Evolutionary conservation across 2,797 vertebrate genomes (phyloP).

Genomic region (Esox lucius): DNA sequence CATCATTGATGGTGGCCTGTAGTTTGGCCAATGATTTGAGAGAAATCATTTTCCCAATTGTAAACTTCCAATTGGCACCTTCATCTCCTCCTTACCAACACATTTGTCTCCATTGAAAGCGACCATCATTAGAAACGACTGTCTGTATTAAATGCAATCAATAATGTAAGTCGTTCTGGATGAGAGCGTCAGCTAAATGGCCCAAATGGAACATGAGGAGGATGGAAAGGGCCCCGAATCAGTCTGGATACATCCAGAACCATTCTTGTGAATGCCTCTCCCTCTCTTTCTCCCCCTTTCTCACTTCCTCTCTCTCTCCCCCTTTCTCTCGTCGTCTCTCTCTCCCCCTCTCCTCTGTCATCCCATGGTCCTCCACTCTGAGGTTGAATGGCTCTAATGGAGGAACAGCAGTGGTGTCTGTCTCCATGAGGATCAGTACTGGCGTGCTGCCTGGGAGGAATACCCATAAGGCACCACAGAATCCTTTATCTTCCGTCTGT

Average conservation of each 20-base stretch:
- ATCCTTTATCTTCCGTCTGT: conserved; percentile 35
- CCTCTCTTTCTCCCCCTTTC: neutral
- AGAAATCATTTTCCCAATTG: too few species aligned
- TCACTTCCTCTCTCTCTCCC: conserved; percentile 9
- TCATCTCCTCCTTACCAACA: too few species aligned
- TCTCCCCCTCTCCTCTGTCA: neutral
- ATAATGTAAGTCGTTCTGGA: too few species aligned
- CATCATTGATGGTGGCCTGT: too few species aligned
- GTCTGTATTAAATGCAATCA: too few species aligned
- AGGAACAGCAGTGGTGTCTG: conserved; percentile 52
- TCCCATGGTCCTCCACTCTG: neutral
- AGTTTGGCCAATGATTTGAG: too few species aligned
- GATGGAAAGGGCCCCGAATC: conserved; percentile 21
- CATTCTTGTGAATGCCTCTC: conserved; percentile 24
- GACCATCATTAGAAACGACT: too few species aligned
- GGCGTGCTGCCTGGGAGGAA: conserved; percentile 60
- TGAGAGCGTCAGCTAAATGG: neutral
- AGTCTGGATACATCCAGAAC: conserved; percentile 49
- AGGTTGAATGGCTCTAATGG: neutral
- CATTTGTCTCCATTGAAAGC: too few species aligned
- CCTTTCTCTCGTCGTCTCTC: neutral
- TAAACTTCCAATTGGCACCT: too few species aligned
- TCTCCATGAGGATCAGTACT: conserved; percentile 61
- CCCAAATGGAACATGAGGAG: conserved; percentile 3
- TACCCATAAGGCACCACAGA: conserved; percentile 68